Conservation (phyloP, 2,797 vertebrate genomes). For the Peromyscus attwateri region DNA sequence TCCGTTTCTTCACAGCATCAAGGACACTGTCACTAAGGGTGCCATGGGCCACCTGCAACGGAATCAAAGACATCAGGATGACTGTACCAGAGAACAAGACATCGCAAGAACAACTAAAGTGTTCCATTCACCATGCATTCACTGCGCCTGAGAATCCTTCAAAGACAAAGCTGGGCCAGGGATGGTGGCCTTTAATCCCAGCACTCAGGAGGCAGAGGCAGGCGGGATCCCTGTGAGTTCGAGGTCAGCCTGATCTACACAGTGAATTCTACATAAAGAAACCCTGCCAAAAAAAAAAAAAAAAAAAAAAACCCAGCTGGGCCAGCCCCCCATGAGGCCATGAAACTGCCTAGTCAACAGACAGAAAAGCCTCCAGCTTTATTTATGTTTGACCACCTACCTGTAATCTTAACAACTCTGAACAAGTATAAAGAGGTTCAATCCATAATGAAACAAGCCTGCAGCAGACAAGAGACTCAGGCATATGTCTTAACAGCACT, state of each 20-base stretch:
- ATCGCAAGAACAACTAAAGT: background rate
- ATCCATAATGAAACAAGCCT: background rate
- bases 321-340: background rate
- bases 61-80: background rate
- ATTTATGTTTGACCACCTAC: background rate
- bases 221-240: too few relatives aligned
- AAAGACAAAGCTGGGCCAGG: background rate
- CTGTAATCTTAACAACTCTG: background rate
- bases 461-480: background rate
- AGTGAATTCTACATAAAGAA: background rate
- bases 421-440: background rate
- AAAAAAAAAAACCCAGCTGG: background rate
- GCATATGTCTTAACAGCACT: background rate
- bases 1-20: slow-evolving; percentile 88
- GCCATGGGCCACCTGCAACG: slow-evolving; percentile 90
- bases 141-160: too few relatives aligned
- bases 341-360: background rate
- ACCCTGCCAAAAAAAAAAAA: background rate
- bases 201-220: background rate
- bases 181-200: background rate
- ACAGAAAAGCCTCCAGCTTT: background rate
- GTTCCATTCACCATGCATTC: too few relatives aligned
- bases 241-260: background rate
- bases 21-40: slow-evolving; percentile 89
- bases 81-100: accelerated